Base-by-base conservation (phyloP, 2,797 vertebrate species). In the Alca torda region DNA sequence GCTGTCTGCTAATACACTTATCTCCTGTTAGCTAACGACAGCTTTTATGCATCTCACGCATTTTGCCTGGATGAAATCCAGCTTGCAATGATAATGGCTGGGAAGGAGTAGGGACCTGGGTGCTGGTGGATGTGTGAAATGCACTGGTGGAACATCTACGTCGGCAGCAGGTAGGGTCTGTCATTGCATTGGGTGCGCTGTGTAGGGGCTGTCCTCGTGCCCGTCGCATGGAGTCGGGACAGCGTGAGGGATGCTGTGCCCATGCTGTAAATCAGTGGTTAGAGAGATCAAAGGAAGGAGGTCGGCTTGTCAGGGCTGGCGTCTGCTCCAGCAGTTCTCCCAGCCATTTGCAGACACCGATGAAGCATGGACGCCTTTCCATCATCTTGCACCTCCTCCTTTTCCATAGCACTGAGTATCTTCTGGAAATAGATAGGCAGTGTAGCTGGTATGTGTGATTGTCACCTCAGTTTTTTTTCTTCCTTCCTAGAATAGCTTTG, bases 121-220 rank as follows among this genome's bases (percentile, higher is more conserved):
- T 13, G 35, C 79, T 28, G 70, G 54, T 50, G 69, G 31, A 20
- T 31, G 6, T 24, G 0, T 16, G 83, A 46, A 59, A 33, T 2
- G 10, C 8, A 1, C 6, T 11, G 67, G 21, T 23, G 39, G 86
- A 76, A 46, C 26, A 5, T 21, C 43, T n/a, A 2, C 7, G 3
- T n/a, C 13, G 16, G 57, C 67, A 65, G 51, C 1, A 16, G 30
- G 8, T 3, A 10, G 46, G 9, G 9, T 11, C 21, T n/a, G 12
- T 12, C 0, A 2, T 7, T 8, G 26, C 9, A 28, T 9, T 21
- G 56, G 16, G 43, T 8, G n/a, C 2, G 0, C 28, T 5, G 24
- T 6, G 37, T 18, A 1, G 2, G 26, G 69, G 25, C 75, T 59
- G 64, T 25, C 39, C 28, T 46, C 10, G 0, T 1, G 3, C 11